Evolutionary conservation across 2,113 vertebrate genomes (phyloP).

Genomic region (Elaphurus davidianus): DNA sequence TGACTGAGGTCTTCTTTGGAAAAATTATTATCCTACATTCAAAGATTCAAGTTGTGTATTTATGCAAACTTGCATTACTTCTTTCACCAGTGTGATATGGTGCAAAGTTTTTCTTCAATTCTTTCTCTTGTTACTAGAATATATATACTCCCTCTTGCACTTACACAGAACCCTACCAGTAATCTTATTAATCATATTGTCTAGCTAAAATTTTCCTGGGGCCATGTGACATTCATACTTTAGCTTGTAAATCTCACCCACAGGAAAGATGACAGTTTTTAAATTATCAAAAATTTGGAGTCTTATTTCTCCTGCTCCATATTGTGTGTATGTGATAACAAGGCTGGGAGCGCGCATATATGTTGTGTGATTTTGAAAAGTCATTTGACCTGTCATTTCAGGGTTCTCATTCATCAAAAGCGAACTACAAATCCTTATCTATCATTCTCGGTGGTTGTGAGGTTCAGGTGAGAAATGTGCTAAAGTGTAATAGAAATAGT

Average conservation of each 20-base stretch:
- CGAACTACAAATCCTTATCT: neutral
- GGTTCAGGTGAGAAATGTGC: neutral
- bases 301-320: neutral
- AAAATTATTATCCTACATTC: neutral
- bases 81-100: neutral
- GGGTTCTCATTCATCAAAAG: neutral
- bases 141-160: neutral
- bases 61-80: neutral
- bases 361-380: neutral
- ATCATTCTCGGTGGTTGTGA: neutral
- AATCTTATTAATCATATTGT: neutral
- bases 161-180: neutral
- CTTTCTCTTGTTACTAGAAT: neutral
- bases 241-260: neutral
- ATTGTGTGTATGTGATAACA: neutral
- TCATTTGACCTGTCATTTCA: neutral
- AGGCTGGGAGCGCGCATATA: neutral
- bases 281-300: neutral
- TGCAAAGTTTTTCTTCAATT: neutral
- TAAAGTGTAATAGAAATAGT: neutral
- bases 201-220: neutral
- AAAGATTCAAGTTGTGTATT: neutral
- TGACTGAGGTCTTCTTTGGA: neutral
- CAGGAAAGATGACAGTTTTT: neutral
- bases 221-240: neutral